phyloP scores from a whole-genome alignment of 2,888 invertebrate genomes.

The Elmis aenea region DNA sequence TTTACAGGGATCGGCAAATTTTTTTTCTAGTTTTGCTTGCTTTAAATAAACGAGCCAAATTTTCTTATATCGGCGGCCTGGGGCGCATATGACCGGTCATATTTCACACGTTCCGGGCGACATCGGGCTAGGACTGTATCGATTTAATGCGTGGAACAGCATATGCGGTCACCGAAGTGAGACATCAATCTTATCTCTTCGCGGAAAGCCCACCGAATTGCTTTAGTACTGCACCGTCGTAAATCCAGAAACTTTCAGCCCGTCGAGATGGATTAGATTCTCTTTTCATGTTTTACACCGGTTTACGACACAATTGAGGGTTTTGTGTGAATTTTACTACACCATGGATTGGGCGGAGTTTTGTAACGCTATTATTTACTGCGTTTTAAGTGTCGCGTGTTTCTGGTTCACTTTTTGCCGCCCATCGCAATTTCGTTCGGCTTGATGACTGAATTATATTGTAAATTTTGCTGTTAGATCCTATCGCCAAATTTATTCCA shows the following conservation, averaged over 20 bases:
- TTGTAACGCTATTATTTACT: slow-evolving; percentile 10
- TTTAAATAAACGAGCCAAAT: slow-evolving; percentile 24
- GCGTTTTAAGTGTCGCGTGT: slow-evolving; percentile 10
- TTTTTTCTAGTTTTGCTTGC: slow-evolving; percentile 19
- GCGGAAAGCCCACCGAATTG: slow-evolving; percentile 29
- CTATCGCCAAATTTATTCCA: no score
- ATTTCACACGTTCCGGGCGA: slow-evolving; percentile 28
- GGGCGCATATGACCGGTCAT: slow-evolving; percentile 25
- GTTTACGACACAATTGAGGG: slow-evolving; percentile 39
- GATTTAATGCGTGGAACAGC: slow-evolving; percentile 31
- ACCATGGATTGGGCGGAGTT: slow-evolving; percentile 9
- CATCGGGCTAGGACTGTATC: slow-evolving; percentile 29
- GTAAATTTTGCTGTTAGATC: no score
- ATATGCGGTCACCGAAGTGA: slow-evolving; percentile 39
- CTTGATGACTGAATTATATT: no score
- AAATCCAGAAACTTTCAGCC: slow-evolving; percentile 36
- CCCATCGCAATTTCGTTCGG: background rate
- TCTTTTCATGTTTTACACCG: slow-evolving; percentile 39
- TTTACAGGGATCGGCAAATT: slow-evolving; percentile 17
- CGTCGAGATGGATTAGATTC: slow-evolving; percentile 41
- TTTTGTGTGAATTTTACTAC: slow-evolving; percentile 26
- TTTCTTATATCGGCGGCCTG: slow-evolving; percentile 22
- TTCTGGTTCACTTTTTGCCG: no score
- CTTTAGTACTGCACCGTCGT: slow-evolving; percentile 33
- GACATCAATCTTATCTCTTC: slow-evolving; percentile 39